These are phyloP conservation scores for Hermodice carunculata DNA, from an alignment of 2,888 invertebrate genomes.

Conservation along the genomic window DNA sequence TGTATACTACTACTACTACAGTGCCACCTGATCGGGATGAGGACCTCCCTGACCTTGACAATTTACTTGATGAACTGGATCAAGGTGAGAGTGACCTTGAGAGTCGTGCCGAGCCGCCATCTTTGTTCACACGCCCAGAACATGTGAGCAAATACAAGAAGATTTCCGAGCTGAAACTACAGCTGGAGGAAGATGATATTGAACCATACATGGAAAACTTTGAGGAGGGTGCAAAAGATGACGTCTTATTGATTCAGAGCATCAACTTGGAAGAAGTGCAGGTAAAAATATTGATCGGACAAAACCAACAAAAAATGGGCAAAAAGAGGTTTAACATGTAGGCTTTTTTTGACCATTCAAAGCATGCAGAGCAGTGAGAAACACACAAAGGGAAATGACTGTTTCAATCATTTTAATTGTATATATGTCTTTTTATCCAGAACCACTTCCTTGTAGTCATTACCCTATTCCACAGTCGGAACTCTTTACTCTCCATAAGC, in stretches of 20 bases:
- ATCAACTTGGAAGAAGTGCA: constrained; percentile 63
- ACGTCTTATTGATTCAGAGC: constrained; percentile 63
- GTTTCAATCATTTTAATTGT: too few species aligned
- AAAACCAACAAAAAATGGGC: too few species aligned
- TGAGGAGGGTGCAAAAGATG: constrained; percentile 57
- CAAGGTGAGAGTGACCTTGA: constrained; percentile 53
- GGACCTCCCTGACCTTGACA: constrained; percentile 59
- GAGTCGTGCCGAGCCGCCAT: constrained; percentile 51
- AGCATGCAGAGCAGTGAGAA: too few species aligned
- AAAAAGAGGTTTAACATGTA: too few species aligned
- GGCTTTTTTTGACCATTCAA: too few species aligned
- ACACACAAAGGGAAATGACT: too few species aligned
- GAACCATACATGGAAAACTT: constrained; percentile 58
- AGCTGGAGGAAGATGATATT: constrained; percentile 59
- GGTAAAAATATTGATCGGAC: too few species aligned
- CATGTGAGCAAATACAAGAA: constrained; percentile 48
- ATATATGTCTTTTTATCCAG: too few species aligned
- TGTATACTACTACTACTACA: constrained; percentile 26
- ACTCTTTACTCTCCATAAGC: too few species aligned
- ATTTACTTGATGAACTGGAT: constrained; percentile 57
- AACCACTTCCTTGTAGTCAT: too few species aligned
- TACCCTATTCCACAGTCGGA: too few species aligned
- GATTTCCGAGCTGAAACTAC: constrained; percentile 45
- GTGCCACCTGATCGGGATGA: constrained; percentile 51
- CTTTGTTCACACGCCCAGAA: constrained; percentile 61